Conservation (phyloP, 2,113 vertebrate species). For the Lagenorhynchus albirostris region DNA sequence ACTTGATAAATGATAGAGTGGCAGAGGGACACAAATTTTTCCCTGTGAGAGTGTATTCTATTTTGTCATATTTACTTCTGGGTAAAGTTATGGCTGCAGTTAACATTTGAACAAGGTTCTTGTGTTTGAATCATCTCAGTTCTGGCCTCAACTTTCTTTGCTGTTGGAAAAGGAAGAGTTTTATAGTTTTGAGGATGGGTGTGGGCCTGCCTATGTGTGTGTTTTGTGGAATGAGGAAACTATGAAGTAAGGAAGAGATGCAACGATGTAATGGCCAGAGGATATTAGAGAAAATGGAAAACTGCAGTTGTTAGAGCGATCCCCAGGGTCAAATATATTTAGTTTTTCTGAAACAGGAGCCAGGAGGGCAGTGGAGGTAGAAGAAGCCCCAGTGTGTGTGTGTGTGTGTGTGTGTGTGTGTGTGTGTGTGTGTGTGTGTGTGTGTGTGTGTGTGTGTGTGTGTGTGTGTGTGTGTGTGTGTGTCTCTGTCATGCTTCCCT, state of each 20-base stretch:
- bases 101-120: background rate
- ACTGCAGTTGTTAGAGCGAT: background rate
- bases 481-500: background rate
- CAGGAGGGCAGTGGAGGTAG: background rate
- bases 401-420: background rate
- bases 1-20: background rate
- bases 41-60: background rate
- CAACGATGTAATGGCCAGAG: background rate
- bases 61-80: conserved; percentile 26
- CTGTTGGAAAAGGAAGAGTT: background rate
- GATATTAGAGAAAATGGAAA: background rate
- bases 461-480: background rate
- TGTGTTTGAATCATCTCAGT: background rate
- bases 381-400: background rate
- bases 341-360: background rate
- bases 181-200: background rate
- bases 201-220: background rate
- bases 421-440: background rate
- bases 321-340: background rate
- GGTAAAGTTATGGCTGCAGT: background rate
- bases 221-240: background rate
- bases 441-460: background rate
- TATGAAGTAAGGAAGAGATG: background rate
- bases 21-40: background rate
- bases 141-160: background rate